phyloP scores from a whole-genome alignment of 2,888 invertebrate species.

The Chrysopilus asiliformis region DNA sequence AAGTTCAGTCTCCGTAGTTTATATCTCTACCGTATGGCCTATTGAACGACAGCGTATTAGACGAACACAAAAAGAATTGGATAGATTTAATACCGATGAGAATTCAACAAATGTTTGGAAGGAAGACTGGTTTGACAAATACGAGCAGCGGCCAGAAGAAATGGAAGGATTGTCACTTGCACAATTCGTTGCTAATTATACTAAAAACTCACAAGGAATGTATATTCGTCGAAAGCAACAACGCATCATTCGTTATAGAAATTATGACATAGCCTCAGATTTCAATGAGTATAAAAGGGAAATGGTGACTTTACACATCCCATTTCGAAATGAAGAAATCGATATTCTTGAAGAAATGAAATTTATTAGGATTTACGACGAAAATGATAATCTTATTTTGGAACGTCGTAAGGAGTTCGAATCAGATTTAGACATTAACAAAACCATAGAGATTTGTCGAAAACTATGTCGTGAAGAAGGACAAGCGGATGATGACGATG shows the following conservation, averaged over 20 bases:
- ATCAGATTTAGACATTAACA: constrained; percentile 23
- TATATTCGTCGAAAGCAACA: constrained; percentile 17
- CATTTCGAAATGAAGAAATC: constrained; percentile 27
- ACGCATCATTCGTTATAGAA: constrained; percentile 24
- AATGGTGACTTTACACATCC: constrained; percentile 22
- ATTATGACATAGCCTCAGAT: constrained; percentile 26
- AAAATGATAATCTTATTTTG: constrained; percentile 22
- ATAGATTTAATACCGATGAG: constrained; percentile 17
- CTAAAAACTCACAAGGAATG: constrained; percentile 12
- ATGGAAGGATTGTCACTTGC: constrained; percentile 23
- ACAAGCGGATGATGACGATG: constrained; percentile 4
- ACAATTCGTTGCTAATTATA: constrained; percentile 28
- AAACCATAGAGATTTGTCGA: constrained; percentile 17
- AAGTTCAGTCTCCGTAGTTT: constrained; percentile 21
- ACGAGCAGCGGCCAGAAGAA: constrained; percentile 22
- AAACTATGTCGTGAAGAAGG: constrained; percentile 12
- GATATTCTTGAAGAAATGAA: constrained; percentile 26
- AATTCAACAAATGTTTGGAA: constrained; percentile 24
- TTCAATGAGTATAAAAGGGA: constrained; percentile 23
- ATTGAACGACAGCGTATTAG: constrained; percentile 25
- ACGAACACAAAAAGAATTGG: constrained; percentile 24
- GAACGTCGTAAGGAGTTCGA: constrained; percentile 23
- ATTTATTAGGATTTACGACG: too few relatives aligned
- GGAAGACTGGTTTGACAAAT: constrained; percentile 25
- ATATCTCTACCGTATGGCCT: too few relatives aligned